These are phyloP conservation scores for Malurus leucopterus DNA, from an alignment of 2,797 vertebrate genomes.

Conservation along the genomic window DNA sequence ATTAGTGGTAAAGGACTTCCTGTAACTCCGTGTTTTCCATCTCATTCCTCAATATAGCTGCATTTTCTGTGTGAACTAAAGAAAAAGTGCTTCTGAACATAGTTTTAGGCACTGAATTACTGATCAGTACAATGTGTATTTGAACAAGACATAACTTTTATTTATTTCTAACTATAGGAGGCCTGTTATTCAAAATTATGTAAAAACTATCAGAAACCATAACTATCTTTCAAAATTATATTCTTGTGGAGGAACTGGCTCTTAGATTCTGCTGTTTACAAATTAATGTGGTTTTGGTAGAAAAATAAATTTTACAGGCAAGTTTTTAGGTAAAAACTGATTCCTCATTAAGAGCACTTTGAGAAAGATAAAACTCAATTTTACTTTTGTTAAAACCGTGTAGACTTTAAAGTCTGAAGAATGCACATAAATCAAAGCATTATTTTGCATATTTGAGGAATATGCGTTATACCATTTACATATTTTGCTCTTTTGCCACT, in stretches of 20 bases:
- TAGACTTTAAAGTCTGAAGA: not conserved
- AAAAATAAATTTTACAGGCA: not conserved
- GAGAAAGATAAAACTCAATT: not conserved
- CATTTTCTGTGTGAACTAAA: not conserved
- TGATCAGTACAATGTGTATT: not conserved
- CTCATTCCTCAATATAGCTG: not conserved
- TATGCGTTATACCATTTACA: not conserved
- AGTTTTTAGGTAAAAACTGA: not conserved
- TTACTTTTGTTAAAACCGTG: not conserved
- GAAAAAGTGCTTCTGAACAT: not conserved
- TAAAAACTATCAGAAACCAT: not conserved
- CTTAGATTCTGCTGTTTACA: not conserved
- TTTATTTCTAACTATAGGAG: not conserved
- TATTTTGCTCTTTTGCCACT: rapidly evolving
- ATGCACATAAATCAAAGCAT: not conserved
- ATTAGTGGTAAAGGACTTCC: not conserved
- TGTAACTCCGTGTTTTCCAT: not conserved
- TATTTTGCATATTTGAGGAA: not conserved
- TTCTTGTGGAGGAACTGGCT: not conserved
- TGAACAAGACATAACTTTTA: not conserved
- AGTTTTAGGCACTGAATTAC: not conserved
- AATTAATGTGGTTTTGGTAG: not conserved
- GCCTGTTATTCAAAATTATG: not conserved
- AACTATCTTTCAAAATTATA: not conserved
- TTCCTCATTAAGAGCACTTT: not conserved